These are phyloP conservation scores for Rhingia campestris DNA, from an alignment of 2,888 invertebrate species.

Conservation along the genomic window DNA sequence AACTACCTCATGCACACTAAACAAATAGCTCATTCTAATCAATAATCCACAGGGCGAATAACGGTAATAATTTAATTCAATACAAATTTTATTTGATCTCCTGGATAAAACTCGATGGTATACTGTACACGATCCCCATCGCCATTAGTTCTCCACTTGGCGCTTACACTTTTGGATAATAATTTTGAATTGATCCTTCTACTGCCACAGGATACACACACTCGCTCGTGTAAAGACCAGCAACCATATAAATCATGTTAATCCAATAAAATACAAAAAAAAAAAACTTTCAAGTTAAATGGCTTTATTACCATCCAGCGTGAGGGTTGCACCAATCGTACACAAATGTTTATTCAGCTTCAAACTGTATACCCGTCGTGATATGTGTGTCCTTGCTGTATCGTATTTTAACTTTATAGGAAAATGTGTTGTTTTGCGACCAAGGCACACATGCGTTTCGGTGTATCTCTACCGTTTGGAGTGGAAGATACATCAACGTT, in stretches of 20 bases:
- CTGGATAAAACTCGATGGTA: slow-evolving; percentile 29
- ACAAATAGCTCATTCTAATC: slow-evolving; percentile 51
- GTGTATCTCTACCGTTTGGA: slow-evolving; percentile 32
- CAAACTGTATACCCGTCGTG: slow-evolving; percentile 29
- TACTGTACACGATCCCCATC: slow-evolving; percentile 27
- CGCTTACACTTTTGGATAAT: slow-evolving; percentile 55
- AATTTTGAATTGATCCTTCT: slow-evolving; percentile 68
- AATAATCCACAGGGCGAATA: slow-evolving; percentile 52
- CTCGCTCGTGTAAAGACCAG: slow-evolving; percentile 12
- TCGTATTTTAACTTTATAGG: slow-evolving; percentile 14
- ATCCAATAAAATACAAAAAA: slow-evolving; percentile 73
- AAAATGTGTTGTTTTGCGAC: slow-evolving; percentile 61
- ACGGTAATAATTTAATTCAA: slow-evolving; percentile 66
- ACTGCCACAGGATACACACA: background rate
- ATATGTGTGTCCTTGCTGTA: background rate
- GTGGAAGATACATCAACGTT: slow-evolving; percentile 30
- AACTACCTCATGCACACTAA: background rate
- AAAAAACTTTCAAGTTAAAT: slow-evolving; percentile 70
- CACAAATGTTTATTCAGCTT: slow-evolving; percentile 68
- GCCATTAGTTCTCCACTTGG: background rate
- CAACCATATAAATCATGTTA: slow-evolving; percentile 71
- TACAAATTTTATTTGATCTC: slow-evolving; percentile 66
- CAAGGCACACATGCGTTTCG: slow-evolving; percentile 55
- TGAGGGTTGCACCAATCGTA: slow-evolving; percentile 68
- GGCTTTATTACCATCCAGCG: slow-evolving; percentile 70